Evolutionary conservation across 2,797 vertebrate species (phyloP).

Genomic region (Clarias fuscus): DNA sequence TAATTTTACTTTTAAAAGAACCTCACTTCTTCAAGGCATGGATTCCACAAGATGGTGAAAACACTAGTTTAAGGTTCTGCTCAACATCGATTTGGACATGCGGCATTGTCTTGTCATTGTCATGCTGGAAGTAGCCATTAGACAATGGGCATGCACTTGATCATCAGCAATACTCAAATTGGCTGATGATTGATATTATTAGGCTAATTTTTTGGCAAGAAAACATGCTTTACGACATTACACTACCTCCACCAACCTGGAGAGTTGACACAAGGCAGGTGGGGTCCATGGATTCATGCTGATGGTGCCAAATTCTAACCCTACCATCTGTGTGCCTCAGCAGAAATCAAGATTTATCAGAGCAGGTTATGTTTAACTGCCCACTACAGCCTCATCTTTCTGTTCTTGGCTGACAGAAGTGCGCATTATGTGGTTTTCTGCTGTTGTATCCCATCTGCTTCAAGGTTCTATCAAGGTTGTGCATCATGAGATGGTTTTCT

Average conservation of each 20-base stretch:
- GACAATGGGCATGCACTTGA: too few species aligned
- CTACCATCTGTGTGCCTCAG: not conserved
- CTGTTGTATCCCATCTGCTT: not conserved
- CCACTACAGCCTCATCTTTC: not conserved
- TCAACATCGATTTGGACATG: not conserved
- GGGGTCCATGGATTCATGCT: not conserved
- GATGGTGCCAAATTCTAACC: not conserved
- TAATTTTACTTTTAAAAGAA: not conserved
- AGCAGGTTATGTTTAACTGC: not conserved
- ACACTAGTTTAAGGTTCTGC: not conserved
- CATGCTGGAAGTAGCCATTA: too few species aligned
- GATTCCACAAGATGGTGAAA: not conserved
- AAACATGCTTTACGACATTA: not conserved
- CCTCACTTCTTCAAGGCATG: not conserved
- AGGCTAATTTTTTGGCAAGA: too few species aligned
- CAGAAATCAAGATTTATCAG: not conserved
- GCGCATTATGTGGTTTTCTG: not conserved
- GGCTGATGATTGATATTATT: too few species aligned
- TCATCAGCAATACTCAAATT: too few species aligned
- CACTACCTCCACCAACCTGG: not conserved
- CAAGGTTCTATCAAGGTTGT: not conserved
- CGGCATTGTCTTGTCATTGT: too few species aligned
- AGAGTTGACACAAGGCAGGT: not conserved
- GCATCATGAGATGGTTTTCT: not conserved
- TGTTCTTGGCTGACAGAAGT: not conserved